Base-by-base conservation (phyloP, 1,140 invertebrate species). In the Galendromus occidentalis region DNA sequence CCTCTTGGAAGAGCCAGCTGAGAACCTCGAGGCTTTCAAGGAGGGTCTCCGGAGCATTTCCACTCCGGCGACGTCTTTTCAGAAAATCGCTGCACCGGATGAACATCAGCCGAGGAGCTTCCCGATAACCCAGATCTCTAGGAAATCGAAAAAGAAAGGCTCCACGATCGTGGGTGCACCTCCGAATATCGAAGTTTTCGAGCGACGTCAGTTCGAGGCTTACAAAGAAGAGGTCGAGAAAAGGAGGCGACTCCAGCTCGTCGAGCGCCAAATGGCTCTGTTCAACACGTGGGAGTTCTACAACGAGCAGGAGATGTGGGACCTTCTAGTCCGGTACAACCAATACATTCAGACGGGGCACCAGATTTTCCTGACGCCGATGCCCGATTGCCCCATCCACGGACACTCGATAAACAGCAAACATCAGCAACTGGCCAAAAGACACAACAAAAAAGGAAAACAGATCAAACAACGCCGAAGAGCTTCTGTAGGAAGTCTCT, bases 201-300 rank as follows among this genome's bases (percentile, higher is more conserved):
- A 59, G 33, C 12, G 51, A 22, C 51, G 51, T 4, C 51, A 59
- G 33, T 59, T 59, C 51, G 51, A 59, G 9, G 51, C 51, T 25
- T 59, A 59, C 20, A 59, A 59, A 33, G 51, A 59, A 22, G 51
- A 59, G 51, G 51, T 59, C 51, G 51, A 59, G 51, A 59, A 59
- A 9, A 17, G 51, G 22, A 25, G 51, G 2, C 25, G 51, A 33
- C 51, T 59, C 25, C 51, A 59, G 9, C 51, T 59, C 14, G 33
- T 59, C 51, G 51, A 59, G 33, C 51, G 51, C 14, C 51, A 59
- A 22, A 59, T 59, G 51, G 51, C 51, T 33, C 51, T 59, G 12
- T 59, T 59, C 51, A 59, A 59, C 51, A 59, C 51, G 22, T 59
- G 51, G 51, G 51, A 59, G 22, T 59, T 59, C 33, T 59, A 59